Evolutionary conservation across 92 coral and sea anemone species (phyloP), one percentile per base, ranked within the genome.

Genomic region (Palythoa caribaeorum): DNA sequence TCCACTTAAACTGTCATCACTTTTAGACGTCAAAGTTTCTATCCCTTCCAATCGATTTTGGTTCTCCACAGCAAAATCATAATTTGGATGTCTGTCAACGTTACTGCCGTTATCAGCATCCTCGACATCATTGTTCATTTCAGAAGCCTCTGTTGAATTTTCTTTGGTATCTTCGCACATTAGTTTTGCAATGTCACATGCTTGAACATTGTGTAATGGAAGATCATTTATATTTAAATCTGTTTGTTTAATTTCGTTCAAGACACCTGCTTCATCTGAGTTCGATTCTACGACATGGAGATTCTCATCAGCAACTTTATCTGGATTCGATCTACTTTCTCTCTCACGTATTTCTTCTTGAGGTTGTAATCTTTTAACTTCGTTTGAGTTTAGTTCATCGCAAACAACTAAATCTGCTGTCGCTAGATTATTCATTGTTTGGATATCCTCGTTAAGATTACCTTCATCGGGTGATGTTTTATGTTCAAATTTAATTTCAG

Each of bases 1-100:
- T 28, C 80, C 57, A 12, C 80, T 76, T 5, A 9, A 50, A 51
- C 59, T 39, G 13, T 91, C 85, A 12, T 87, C 93, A 76, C 80
- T 89, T n/a, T 83, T 83, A 0, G 88, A 89, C 35, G 71, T 36
- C 39, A 80, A 80, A 38, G 3, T 63, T 20, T 80, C 85, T 59
- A 48, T 38, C 10, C 85, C 59, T 20, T 80, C 85, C 35, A 63
- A 48, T 63, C 3, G 38, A 44, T 71, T 72, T 13, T 9, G 20
- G 51, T 40, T 13, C 15, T 39, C 38, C 79, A 15, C 78, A 21
- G 28, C 57, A 36, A 38, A 13, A 2, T 37, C 47, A 20, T 63
- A 12, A 7, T n/a, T 59, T 20, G 59, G 7, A 50, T 8, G 9
- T 57, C 48, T 63, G 11, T 80, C 72, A 20, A 8, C 19, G 12